Evolutionary conservation across 35 echinoderm and acorn worm genomes (phyloP).

Genomic region (Strongylocentrotus purpuratus): DNA sequence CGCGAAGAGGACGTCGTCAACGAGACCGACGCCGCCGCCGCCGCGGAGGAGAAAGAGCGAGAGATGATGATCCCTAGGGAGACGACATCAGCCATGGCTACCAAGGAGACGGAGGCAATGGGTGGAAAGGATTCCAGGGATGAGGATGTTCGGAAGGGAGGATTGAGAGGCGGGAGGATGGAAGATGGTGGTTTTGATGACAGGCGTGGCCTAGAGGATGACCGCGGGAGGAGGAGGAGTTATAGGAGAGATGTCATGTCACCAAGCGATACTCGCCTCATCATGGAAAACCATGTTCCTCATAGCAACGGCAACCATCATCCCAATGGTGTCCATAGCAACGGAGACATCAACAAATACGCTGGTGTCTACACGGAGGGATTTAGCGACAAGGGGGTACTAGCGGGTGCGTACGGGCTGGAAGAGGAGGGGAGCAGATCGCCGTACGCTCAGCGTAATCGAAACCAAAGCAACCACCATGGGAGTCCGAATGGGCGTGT

Average conservation of each 20-base stretch:
- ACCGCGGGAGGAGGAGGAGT: constrained; percentile 24
- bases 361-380: neutral
- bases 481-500: neutral
- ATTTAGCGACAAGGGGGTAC: neutral
- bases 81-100: neutral
- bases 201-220: neutral
- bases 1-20: constrained; percentile 30
- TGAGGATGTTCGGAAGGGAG: neutral
- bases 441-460: constrained; percentile 24
- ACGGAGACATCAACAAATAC: neutral
- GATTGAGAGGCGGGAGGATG: neutral
- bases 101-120: neutral
- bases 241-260: neutral
- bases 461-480: constrained; percentile 37
- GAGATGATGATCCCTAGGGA: neutral
- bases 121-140: neutral
- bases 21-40: neutral
- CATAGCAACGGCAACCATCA: constrained; percentile 6
- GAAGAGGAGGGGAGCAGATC: constrained; percentile 10
- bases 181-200: neutral
- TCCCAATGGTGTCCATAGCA: neutral
- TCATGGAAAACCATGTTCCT: constrained; percentile 7
- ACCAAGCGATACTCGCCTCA: neutral
- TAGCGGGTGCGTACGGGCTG: neutral
- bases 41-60: neutral